A percentile compares a stretch with the other conserved stretches of the same genome.
Evolutionary conservation across 2,113 vertebrate species (phyloP).

Genomic region (Mirza zaza): DNA sequence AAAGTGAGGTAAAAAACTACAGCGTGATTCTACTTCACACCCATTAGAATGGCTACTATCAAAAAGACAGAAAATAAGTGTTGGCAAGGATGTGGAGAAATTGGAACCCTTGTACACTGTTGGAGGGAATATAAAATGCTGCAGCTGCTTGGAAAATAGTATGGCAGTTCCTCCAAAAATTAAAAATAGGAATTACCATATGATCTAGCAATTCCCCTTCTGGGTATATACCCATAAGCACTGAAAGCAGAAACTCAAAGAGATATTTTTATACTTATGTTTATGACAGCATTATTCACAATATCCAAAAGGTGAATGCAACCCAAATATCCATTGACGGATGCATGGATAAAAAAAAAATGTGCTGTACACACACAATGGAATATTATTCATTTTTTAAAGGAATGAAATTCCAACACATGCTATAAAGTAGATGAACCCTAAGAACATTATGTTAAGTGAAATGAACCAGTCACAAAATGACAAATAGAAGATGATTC

Average conservation of each 20-base stretch:
- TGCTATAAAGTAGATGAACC: background rate
- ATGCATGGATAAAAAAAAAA: background rate
- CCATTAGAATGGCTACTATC: background rate
- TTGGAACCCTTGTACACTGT: background rate
- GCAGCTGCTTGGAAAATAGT: background rate
- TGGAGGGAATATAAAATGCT: too few relatives aligned
- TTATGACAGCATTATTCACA: background rate
- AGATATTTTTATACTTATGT: background rate
- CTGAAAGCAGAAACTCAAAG: background rate
- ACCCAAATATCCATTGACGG: background rate
- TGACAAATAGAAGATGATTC: background rate
- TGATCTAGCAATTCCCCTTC: background rate
- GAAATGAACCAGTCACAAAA: background rate
- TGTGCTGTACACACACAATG: background rate
- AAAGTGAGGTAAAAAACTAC: background rate
- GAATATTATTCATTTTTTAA: background rate
- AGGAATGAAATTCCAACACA: background rate
- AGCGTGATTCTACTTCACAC: background rate
- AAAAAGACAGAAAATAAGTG: background rate
- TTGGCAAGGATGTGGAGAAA: background rate
- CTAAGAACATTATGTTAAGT: background rate
- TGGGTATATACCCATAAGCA: background rate
- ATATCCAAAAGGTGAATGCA: background rate
- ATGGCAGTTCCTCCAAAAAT: background rate
- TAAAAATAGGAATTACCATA: background rate